Evolutionary conservation across 2,888 invertebrate genomes (phyloP), one percentile per base, ranked within the genome.

Genomic region (Eristalinus aeneus): DNA sequence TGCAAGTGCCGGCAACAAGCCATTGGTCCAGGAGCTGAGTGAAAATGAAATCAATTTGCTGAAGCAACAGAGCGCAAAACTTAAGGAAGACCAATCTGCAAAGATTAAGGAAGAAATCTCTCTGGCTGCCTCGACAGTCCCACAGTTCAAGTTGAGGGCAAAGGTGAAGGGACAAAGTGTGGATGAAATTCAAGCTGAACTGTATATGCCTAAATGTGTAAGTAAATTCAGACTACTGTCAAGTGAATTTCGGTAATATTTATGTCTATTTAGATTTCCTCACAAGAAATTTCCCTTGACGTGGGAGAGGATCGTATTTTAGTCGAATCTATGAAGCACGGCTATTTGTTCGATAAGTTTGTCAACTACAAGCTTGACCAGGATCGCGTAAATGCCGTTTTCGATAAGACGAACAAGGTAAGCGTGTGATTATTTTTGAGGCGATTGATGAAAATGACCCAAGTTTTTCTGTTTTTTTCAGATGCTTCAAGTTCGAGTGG

Each of bases 231-330:
- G 12, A 11, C 34, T 9, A 20, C 31, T 31, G 11, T 11, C n/a
- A 4, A 27, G 27, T 2, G 27, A 27, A 27, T 27, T 27, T 27
- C 27, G 27, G 27, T 27, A 27, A 27, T 5, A 27, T 27, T 27
- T 3, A 5, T 8, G 36, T 39, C 39, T 56, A 69, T 60, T 54
- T 89, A 95, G 95, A 92, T 94, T 79, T 94, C 94, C 72, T 90
- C 94, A 0, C 94, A 94, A 88, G 95, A 96, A 90, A 90, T 96
- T 53, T 93, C 93, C 60, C 90, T 97, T 74, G 95, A 96, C 91
- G 92, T 96, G 31, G 96, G 96, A n/a, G 95, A 96, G 90, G 96
- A 97, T 92, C 94, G 97, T 79, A 93, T 97, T 76, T 92, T 96
- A 11, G 90, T 97, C 54, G 95, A 96, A 89, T 94, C 94, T 0